Evolutionary conservation across 2,797 vertebrate species (phyloP).

Genomic region (Rousettus madagascariensis): DNA sequence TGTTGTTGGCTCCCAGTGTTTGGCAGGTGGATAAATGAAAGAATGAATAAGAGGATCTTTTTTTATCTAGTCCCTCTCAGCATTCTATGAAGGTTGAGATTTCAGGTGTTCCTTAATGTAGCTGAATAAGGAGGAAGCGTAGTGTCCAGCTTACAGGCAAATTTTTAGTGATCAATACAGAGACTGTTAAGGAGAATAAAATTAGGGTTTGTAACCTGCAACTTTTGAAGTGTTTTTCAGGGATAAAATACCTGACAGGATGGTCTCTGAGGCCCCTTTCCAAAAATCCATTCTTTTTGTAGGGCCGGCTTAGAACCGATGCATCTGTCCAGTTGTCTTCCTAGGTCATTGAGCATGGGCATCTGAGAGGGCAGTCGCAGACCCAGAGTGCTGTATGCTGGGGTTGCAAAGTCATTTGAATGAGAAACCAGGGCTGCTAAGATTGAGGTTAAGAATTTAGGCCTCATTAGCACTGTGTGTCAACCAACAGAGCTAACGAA

Average conservation of each 20-base stretch:
- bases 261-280: neutral
- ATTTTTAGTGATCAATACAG: neutral
- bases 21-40: slow-evolving; percentile 3
- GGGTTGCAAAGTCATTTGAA: neutral
- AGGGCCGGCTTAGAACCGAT: neutral
- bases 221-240: neutral
- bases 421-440: neutral
- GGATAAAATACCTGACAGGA: neutral
- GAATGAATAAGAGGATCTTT: neutral
- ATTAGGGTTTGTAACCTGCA: neutral
- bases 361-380: neutral
- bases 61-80: neutral
- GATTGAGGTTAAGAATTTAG: neutral
- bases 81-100: neutral
- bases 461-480: neutral
- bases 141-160: neutral
- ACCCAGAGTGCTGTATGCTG: neutral
- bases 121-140: neutral
- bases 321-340: neutral
- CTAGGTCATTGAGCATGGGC: neutral
- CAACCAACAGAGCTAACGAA: neutral
- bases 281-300: neutral
- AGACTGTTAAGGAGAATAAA: neutral
- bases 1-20: neutral
- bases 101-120: neutral